phyloP scores from a whole-genome alignment of 2,113 vertebrate genomes.

The Mystacornis crossleyi region DNA sequence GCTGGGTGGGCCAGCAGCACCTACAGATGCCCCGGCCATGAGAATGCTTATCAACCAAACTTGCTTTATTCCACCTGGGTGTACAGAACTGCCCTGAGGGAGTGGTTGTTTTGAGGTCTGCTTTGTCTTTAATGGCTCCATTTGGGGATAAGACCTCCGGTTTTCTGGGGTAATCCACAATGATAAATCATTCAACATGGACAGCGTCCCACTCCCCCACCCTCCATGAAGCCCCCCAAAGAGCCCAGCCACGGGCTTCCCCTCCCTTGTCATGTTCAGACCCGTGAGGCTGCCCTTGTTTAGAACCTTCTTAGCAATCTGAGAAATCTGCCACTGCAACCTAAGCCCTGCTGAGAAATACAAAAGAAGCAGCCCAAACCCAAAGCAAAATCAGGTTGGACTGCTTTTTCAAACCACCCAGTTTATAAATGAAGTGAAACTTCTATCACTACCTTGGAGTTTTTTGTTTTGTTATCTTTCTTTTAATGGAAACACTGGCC shows the following conservation, averaged over 20 bases:
- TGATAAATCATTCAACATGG: background rate
- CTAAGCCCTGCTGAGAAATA: background rate
- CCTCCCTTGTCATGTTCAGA: background rate
- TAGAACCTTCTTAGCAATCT: background rate
- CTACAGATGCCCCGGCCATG: background rate
- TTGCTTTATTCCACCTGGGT: rapidly evolving
- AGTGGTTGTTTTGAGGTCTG: background rate
- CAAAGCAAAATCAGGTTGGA: background rate
- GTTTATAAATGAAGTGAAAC: background rate
- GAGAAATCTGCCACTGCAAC: background rate
- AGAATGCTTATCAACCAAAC: background rate
- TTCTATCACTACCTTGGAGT: background rate
- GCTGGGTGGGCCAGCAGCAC: background rate
- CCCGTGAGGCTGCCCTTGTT: background rate
- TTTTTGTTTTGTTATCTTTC: background rate
- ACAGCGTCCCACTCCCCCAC: rapidly evolving
- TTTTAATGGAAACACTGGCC: background rate
- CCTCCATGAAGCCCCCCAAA: rapidly evolving
- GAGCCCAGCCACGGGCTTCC: background rate
- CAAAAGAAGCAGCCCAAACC: background rate
- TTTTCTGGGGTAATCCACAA: background rate
- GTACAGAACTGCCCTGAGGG: rapidly evolving
- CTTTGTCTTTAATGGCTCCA: background rate
- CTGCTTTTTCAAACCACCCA: background rate
- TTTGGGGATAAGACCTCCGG: background rate